Percentiles rank a stretch among this genome's conserved stretches.
phyloP scores from a whole-genome alignment of 1,140 invertebrate genomes.

The Pseudomyrmex sp. region DNA sequence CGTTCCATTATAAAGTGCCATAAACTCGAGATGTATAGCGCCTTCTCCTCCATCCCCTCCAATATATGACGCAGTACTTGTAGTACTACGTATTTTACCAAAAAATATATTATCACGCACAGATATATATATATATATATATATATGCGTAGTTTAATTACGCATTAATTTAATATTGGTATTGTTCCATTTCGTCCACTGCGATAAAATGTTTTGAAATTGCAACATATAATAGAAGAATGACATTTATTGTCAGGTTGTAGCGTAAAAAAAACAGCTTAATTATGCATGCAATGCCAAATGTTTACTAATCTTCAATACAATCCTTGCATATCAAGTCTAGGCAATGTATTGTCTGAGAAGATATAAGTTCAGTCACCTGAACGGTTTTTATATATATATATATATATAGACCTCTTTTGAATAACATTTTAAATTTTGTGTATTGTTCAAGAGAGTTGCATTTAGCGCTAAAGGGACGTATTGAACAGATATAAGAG shows the following conservation, averaged over 20 bases:
- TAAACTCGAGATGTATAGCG: conserved; percentile 36
- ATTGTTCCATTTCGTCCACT: background rate
- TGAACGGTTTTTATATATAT: background rate
- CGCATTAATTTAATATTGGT: conserved; percentile 25
- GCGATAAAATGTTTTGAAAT: conserved; percentile 27
- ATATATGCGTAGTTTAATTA: background rate
- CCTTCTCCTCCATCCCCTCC: background rate
- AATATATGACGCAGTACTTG: background rate
- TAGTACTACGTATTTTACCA: conserved; percentile 47
- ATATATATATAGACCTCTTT: background rate
- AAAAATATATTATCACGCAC: conserved; percentile 6
- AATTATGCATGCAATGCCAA: conserved; percentile 14
- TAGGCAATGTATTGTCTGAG: background rate
- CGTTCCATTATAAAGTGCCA: conserved; percentile 53
- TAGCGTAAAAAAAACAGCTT: conserved; percentile 18
- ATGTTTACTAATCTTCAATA: background rate
- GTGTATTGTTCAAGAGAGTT: background rate
- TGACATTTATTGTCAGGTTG: conserved; percentile 57
- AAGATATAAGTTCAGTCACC: background rate
- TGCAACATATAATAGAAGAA: background rate
- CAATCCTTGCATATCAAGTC: conserved; percentile 1
- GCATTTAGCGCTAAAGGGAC: conserved; percentile 28
- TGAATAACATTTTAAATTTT: background rate
- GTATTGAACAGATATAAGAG: conserved; percentile 4
- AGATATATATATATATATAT: conserved; percentile 23